Evolutionary conservation across 2,888 invertebrate genomes (phyloP).

Genomic region (Eristalinus sepulchralis): DNA sequence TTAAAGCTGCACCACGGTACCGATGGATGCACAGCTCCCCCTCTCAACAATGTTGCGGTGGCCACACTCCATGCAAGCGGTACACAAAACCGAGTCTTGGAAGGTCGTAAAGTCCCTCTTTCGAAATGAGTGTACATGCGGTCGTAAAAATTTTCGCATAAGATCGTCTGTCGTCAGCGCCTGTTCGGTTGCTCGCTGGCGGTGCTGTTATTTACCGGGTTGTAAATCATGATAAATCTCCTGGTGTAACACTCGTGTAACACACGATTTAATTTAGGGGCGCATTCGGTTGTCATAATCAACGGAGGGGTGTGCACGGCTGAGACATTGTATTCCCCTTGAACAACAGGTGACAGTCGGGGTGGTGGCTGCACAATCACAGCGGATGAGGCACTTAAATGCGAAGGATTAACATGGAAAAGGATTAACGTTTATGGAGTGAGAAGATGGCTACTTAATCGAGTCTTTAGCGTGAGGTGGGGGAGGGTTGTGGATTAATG

Average conservation of each 20-base stretch:
- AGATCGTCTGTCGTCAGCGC: neutral
- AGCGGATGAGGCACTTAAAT: neutral
- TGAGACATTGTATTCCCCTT: neutral
- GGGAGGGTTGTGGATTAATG: neutral
- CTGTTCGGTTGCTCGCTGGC: neutral
- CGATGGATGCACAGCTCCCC: neutral
- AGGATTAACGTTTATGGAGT: neutral
- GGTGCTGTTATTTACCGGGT: neutral
- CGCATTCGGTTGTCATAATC: slow-evolving; percentile 44
- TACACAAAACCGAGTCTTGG: slow-evolving; percentile 43
- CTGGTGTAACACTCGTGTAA: slow-evolving; percentile 6
- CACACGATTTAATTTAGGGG: slow-evolving; percentile 18
- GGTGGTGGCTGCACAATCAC: neutral
- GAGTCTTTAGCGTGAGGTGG: neutral
- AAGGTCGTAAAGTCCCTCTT: slow-evolving; percentile 61
- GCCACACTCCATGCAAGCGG: slow-evolving; percentile 16
- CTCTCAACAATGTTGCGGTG: slow-evolving; percentile 30
- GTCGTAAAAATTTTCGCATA: slow-evolving; percentile 49
- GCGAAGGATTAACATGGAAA: neutral
- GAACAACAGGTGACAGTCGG: neutral
- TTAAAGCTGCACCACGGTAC: neutral
- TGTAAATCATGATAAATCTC: slow-evolving; percentile 55
- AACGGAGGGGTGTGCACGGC: neutral
- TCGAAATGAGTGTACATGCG: slow-evolving; percentile 51
- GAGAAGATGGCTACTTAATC: neutral